Percentiles rank a stretch among this genome's conserved stretches.
Conservation (phyloP, 2,113 vertebrate species). For the pig (Sus scrofa) region T2T-Sscrofa CM001155.3:6083001-6083500, state of each 20-base stretch:
- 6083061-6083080: neutral
- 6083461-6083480: fast-evolving
- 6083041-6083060: neutral
- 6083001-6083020: fast-evolving
- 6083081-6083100: fast-evolving
- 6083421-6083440: neutral
- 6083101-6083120: neutral
- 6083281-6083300: no score
- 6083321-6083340: no score
- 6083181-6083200: no score
- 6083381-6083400: neutral
- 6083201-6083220: no score
- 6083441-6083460: neutral
- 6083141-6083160: neutral
- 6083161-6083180: neutral
- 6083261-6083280: no score
- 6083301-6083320: no score
- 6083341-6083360: no score
- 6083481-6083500: neutral
- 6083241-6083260: no score
- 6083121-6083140: neutral
- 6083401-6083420: no score
- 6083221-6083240: no score
- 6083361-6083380: no score
- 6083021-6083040: fast-evolving